These are phyloP conservation scores for Ophion obscuratus DNA, from an alignment of 2,888 invertebrate species.

Conservation along the genomic window DNA sequence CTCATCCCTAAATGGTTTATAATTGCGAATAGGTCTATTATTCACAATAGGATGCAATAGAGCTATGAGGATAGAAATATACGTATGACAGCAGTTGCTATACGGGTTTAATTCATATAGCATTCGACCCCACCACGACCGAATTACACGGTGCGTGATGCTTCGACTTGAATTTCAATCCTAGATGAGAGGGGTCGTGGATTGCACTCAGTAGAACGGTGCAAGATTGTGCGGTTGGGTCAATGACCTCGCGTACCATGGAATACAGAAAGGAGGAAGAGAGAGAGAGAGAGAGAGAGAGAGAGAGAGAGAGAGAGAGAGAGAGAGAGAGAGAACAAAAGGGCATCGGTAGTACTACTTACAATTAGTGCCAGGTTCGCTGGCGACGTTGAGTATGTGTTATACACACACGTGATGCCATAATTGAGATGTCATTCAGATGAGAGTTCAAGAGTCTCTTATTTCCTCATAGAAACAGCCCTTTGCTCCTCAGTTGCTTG, in stretches of 20 bases:
- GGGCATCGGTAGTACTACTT: conserved; percentile 63
- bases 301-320: neutral
- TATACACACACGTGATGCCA: conserved; percentile 38
- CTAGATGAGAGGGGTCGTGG: conserved; percentile 35
- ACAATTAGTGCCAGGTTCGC: conserved; percentile 61
- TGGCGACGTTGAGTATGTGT: conserved; percentile 52
- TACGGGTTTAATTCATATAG: conserved; percentile 32
- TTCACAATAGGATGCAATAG: conserved; percentile 8
- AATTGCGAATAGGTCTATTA: conserved; percentile 14
- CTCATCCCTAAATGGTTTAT: conserved; percentile 13
- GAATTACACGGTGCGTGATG: neutral
- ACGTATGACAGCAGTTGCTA: conserved; percentile 39
- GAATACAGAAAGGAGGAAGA: conserved; percentile 55
- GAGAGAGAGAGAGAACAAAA: conserved; percentile 60
- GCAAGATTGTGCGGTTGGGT: conserved; percentile 43
- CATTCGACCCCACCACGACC: conserved; percentile 6
- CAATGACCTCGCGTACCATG: conserved; percentile 42
- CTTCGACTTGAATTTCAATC: conserved; percentile 56
- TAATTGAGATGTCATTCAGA: conserved; percentile 64
- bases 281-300: neutral
- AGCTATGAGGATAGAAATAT: conserved; percentile 5
- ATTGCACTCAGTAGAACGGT: conserved; percentile 4
- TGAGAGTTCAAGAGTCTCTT: conserved; percentile 57
- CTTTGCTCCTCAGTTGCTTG: conserved; percentile 54
- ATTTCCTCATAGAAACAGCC: conserved; percentile 54